These are phyloP conservation scores for Steatocranus sp. DNA, from an alignment of 2,797 vertebrate genomes.

Conservation along the genomic window DNA sequence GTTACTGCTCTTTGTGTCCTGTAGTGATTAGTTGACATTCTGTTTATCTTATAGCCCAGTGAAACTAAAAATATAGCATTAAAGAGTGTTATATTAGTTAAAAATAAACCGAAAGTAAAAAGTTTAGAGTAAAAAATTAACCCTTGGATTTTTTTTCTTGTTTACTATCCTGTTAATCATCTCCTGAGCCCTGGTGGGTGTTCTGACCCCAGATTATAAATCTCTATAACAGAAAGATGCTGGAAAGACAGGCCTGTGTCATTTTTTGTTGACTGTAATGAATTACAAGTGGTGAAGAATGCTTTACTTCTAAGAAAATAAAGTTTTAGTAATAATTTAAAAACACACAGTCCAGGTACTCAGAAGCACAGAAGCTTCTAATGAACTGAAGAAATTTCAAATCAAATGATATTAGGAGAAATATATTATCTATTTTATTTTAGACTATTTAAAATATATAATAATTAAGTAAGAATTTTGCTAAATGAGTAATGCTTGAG, in stretches of 20 bases:
- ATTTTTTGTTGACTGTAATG: not conserved
- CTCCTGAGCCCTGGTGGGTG: not conserved
- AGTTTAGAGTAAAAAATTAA: not conserved
- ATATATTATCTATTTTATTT: not conserved
- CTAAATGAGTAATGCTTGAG: not conserved
- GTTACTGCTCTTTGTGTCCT: not conserved
- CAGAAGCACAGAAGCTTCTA: not conserved
- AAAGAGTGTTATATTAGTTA: not conserved
- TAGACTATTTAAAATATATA: not conserved
- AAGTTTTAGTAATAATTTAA: not conserved
- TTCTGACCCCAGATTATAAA: slow-evolving; percentile 8
- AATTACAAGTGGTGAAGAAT: not conserved
- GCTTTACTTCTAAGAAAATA: not conserved
- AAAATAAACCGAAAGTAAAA: not conserved
- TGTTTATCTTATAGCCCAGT: not conserved
- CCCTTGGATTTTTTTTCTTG: not conserved
- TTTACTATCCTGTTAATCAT: not conserved
- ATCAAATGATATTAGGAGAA: not conserved
- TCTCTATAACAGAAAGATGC: not conserved
- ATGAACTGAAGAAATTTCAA: not conserved
- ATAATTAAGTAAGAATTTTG: not conserved
- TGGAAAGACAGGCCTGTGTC: not conserved
- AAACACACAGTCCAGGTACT: not conserved
- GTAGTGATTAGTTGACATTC: not conserved
- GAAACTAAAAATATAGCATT: not conserved